Percentiles rank a stretch among this genome's conserved stretches.
phyloP scores from a whole-genome alignment of 2,888 invertebrate genomes.

The Tiphia femorata region DNA sequence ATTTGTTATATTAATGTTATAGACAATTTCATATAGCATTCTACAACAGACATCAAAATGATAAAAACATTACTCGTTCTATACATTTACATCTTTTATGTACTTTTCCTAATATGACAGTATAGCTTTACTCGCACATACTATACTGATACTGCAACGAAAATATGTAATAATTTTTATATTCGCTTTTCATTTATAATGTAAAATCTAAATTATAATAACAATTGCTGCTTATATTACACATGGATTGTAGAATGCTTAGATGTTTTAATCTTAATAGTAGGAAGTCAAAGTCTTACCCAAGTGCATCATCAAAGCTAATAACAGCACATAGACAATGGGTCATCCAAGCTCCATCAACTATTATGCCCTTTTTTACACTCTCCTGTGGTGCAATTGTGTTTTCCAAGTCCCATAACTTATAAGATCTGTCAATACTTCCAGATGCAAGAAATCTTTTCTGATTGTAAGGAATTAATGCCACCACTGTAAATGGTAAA shows the following conservation, averaged over 20 bases:
- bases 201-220: no score
- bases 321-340: constrained; percentile 70
- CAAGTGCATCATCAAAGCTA: constrained; percentile 67
- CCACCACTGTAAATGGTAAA: constrained; percentile 59
- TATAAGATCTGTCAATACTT: constrained; percentile 76
- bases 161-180: no score
- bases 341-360: constrained; percentile 71
- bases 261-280: constrained; percentile 7
- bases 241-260: background rate
- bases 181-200: no score
- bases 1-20: background rate
- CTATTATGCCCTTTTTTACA: constrained; percentile 67
- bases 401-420: constrained; percentile 79
- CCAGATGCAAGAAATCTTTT: constrained; percentile 77
- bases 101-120: no score
- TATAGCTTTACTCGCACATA: no score
- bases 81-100: no score
- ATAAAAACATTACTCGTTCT: no score
- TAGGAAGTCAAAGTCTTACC: constrained; percentile 50
- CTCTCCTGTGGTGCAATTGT: constrained; percentile 62
- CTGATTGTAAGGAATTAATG: constrained; percentile 71
- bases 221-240: no score
- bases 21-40: background rate
- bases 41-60: no score
- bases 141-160: no score